Base-by-base conservation (phyloP, 2,797 vertebrate species). In the Allenopithecus nigroviridis region DNA sequence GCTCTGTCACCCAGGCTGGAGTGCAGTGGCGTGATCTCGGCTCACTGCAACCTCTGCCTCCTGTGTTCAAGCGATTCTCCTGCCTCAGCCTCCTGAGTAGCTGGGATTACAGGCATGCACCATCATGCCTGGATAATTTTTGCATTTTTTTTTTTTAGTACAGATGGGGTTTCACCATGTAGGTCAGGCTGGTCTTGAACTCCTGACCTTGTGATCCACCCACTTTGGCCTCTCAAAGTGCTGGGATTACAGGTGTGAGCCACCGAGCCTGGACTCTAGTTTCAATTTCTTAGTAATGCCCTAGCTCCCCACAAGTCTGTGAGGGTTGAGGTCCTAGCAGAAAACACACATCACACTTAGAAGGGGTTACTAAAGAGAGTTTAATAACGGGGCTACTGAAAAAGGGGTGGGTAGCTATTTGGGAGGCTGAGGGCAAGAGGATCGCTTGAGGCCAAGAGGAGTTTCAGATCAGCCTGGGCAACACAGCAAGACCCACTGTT, bases 21-120 rank as follows among this genome's bases (percentile, higher is more conserved):
- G 61, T 68, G 16, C 17, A n/a, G 33, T 68, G 33, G 33, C 8
- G 0, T 0, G 7, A 68, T n/a, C 14, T 68, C 1, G 2, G 33
- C 61, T 68, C 61, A 68, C 16, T n/a, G 61, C 17, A 68, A 68
- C 61, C 61, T n/a, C 61, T n/a, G 33, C 33, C 1, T n/a, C 61
- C 30, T 19, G 33, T 16, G 16, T 68, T 68, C 61, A n/a, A 68
- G 61, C 1, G 1, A 68, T 68, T 68, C 8, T n/a, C 61, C 33
- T 68, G 16, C 61, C 30, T 68, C 61, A 68, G 61, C 30, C 61
- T 68, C 61, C 61, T n/a, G 61, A 68, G 8, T n/a, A 68, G 16
- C 61, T n/a, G 61, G 30, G 7, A 68, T 17, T 68, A 68, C 16
- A n/a, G 61, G 33, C 8, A 17, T 4, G 0, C 17, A 17, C 61